Evolutionary conservation across 1,140 invertebrate genomes (phyloP), one percentile per base, ranked within the genome.

Genomic region (Drosophila dunni): DNA sequence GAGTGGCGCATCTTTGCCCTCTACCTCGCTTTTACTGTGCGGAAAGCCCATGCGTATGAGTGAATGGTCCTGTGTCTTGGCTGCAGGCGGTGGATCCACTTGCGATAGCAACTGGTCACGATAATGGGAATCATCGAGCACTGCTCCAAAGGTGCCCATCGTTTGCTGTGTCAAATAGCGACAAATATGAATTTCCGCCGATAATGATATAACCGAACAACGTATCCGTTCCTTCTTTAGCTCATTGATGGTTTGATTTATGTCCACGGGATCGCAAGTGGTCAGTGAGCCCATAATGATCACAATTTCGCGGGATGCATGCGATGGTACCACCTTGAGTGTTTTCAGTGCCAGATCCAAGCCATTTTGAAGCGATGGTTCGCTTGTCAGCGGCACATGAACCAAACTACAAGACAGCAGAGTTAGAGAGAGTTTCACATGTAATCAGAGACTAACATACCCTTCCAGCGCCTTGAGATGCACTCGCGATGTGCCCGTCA

Each of bases 241-340:
- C 48, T 89, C 78, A 17, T 96, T 79, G 24, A 99, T 96, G 7
- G 98, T 99, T 62, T 94, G 94, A 76, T 95, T 95, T 29, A 99
- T 98, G 90, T 99, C 97, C 20, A 96, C 95, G 17, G 98, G 98
- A 94, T 99, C 98, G 93, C 98, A 99, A 1, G 98, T 98, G 1
- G 98, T 99, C 29, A 99, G 94, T 85, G 97, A 98, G 1, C 97
- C 98, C 94, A 98, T 95, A 9, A 99, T 95, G 5, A 99, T 93
- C n/a, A 98, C 93, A 44, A 99, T 94, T 93, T 99, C 98, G 84
- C 98, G 94, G 68, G 98, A 99, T 0, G 98, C 97, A 93, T 99
- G 98, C 1, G 95, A 94, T 3, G 98, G 98, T 82, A 99, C 94
- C 58, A 98, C 94, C 91, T 96, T 96, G n/a, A 99, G 93, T 5